A percentile compares a stretch with the other conserved stretches of the same genome.
These are phyloP conservation scores for Ormyrus nitidulus DNA, from an alignment of 2,888 invertebrate genomes.

Conservation along the genomic window DNA sequence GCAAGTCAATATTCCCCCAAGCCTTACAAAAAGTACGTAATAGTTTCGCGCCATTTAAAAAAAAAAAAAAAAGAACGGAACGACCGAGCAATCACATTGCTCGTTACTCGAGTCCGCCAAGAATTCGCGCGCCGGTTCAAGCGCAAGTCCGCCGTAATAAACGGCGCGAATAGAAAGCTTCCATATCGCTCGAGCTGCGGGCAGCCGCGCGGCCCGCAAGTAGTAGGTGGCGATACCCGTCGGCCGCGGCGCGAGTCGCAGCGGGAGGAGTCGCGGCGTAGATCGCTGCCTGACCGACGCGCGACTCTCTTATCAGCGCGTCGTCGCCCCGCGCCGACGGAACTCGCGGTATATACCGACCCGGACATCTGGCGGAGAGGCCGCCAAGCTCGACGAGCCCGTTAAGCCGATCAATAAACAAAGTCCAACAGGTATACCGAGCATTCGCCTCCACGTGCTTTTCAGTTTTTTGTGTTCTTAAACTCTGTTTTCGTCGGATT, in stretches of 20 bases:
- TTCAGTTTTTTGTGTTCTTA: background rate
- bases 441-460: background rate
- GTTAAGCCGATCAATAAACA: constrained; percentile 49
- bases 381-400: constrained; percentile 21
- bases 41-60: too few species aligned
- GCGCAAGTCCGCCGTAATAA: background rate
- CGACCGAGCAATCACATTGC: background rate
- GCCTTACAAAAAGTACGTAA: too few species aligned
- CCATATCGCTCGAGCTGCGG: constrained; percentile 67
- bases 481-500: background rate
- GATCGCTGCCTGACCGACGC: constrained; percentile 61
- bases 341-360: constrained; percentile 17
- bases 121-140: background rate
- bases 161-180: constrained; percentile 67
- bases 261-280: constrained; percentile 33
- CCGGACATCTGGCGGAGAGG: constrained; percentile 59
- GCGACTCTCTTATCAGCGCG: constrained; percentile 43
- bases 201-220: constrained; percentile 47
- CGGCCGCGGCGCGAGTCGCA: constrained; percentile 58
- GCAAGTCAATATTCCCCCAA: too few species aligned
- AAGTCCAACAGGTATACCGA: constrained; percentile 48
- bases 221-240: constrained; percentile 72
- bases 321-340: background rate
- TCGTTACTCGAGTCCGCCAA: background rate
- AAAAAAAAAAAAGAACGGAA: too few species aligned